Conservation (phyloP, 2,888 invertebrate genomes). For the Stenurella melanura region DNA sequence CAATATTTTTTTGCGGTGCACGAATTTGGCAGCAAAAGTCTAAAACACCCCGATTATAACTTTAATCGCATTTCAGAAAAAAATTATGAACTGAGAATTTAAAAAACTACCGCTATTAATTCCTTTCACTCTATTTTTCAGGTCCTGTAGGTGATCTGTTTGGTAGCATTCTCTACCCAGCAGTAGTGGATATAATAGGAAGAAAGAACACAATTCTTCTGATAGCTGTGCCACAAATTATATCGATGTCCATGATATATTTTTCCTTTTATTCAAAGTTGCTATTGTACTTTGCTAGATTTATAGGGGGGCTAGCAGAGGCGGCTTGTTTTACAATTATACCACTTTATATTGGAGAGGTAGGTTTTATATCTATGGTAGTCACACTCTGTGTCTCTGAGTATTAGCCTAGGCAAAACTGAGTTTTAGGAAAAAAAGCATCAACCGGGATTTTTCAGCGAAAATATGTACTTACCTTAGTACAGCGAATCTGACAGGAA, state of each 20-base stretch:
- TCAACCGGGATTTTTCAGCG: too few relatives aligned
- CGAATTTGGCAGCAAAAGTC: too few relatives aligned
- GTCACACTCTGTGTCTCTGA: too few relatives aligned
- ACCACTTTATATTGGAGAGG: constrained; percentile 39
- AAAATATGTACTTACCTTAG: too few relatives aligned
- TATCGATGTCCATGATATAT: constrained; percentile 52
- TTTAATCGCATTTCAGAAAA: too few relatives aligned
- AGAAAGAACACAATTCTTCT: constrained; percentile 56
- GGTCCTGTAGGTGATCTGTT: constrained; percentile 58
- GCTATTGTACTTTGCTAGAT: constrained; percentile 53
- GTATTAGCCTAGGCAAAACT: too few relatives aligned
- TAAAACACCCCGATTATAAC: too few relatives aligned
- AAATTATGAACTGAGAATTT: too few relatives aligned
- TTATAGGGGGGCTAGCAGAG: constrained; percentile 51
- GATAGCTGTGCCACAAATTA: constrained; percentile 55
- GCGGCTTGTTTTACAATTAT: constrained; percentile 44
- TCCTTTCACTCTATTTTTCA: constrained; percentile 6
- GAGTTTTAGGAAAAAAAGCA: too few relatives aligned
- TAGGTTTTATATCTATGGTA: neutral
- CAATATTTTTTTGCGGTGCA: too few relatives aligned
- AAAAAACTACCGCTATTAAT: neutral
- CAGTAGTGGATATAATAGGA: constrained; percentile 58
- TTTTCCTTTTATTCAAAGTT: constrained; percentile 45
- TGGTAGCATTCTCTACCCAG: constrained; percentile 53
- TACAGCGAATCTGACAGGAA: too few relatives aligned